Percentiles rank a stretch among this genome's conserved stretches.
These are phyloP conservation scores for Leucoraja erinaceus DNA, from an alignment of 2,113 vertebrate species.

Conservation along the genomic window DNA sequence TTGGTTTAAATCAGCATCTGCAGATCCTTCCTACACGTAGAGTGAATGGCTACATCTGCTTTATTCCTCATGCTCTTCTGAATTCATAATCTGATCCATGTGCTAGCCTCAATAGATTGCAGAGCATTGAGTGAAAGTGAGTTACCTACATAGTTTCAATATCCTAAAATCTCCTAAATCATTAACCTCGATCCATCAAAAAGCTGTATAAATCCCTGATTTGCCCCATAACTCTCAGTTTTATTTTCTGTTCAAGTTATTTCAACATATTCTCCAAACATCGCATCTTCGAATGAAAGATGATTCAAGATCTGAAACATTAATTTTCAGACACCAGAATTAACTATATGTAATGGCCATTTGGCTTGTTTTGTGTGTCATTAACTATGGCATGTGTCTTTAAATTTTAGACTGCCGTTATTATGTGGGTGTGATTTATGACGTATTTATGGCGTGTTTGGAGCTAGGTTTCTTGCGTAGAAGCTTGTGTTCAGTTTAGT, in stretches of 20 bases:
- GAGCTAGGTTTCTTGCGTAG: no score
- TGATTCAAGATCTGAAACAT: background rate
- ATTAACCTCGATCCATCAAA: background rate
- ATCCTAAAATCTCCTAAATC: background rate
- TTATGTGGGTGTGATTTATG: no score
- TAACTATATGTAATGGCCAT: background rate
- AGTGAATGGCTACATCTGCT: no score
- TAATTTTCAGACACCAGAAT: background rate
- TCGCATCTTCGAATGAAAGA: background rate
- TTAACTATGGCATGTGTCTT: no score
- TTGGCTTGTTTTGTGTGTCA: no score
- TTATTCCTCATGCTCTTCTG: no score
- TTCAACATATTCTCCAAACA: background rate
- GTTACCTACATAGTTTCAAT: background rate
- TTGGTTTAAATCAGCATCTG: no score
- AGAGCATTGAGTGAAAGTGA: background rate
- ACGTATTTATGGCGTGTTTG: no score
- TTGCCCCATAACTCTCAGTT: background rate
- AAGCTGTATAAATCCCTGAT: background rate
- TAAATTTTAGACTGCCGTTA: no score
- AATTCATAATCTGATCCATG: no score
- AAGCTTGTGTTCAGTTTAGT: no score
- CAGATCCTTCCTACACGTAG: no score
- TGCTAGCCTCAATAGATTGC: background rate
- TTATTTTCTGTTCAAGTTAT: background rate